Percentiles rank a stretch among this genome's conserved stretches.
Conservation (phyloP, 2,113 vertebrate genomes). For the Sylvietta virens region DNA sequence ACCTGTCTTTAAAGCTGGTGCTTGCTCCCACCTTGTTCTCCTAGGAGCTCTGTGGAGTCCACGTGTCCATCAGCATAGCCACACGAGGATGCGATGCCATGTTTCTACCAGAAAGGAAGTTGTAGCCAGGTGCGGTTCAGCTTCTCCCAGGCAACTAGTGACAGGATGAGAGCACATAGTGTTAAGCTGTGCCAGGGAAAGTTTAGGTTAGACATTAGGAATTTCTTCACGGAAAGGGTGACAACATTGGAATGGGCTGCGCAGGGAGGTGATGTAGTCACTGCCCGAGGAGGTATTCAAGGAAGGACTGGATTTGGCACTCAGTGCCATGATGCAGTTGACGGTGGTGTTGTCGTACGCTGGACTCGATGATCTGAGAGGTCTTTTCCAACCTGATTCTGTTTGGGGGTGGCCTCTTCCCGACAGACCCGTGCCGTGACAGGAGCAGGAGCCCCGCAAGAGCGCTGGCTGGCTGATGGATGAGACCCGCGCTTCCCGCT, state of each 20-base stretch:
- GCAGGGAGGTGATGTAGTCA: background rate
- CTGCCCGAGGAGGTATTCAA: background rate
- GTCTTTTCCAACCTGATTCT: background rate
- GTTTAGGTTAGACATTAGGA: background rate
- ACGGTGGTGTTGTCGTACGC: background rate
- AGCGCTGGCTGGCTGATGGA: too few species aligned
- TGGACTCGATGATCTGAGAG: background rate
- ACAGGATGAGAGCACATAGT: background rate
- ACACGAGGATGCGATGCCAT: accelerated
- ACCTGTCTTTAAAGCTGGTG: accelerated
- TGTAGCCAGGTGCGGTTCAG: background rate
- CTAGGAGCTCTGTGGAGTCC: background rate
- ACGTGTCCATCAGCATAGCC: accelerated
- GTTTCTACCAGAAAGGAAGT: background rate
- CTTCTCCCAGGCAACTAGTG: too few species aligned
- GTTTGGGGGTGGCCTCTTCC: background rate
- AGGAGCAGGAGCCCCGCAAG: background rate
- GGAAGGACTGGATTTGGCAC: background rate
- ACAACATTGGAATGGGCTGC: background rate
- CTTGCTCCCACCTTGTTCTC: background rate
- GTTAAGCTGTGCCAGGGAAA: background rate
- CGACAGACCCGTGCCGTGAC: background rate
- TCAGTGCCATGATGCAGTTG: background rate
- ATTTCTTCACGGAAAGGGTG: background rate
- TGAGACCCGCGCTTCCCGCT: background rate